Evolutionary conservation across 1,140 invertebrate genomes (phyloP), one percentile per base, ranked within the genome.

Genomic region (Odontomachus brunneus): DNA sequence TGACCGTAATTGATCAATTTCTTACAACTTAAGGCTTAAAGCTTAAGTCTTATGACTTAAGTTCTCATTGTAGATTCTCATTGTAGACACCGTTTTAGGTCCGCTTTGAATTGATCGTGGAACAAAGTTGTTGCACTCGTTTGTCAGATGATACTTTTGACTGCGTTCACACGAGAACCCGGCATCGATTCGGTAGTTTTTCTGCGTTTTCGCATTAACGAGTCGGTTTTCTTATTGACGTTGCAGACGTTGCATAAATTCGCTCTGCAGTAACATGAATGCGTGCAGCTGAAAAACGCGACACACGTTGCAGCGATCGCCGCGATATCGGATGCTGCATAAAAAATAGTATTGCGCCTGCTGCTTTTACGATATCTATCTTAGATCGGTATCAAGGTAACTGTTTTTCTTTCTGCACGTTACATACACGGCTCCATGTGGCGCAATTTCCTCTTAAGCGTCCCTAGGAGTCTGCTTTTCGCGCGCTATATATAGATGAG

Each of bases 331-430:
- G 22, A 55, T 44, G 24, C 67, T 76, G 74, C 62, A 78, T 55
- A 44, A 78, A 78, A 57, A 67, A 67, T 67, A 53, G 0, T 26
- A 67, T 78, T 44, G 63, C 63, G 2, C 17, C 48, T 71, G 51
- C 24, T 19, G 24, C 38, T 80, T 78, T 57, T 80, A 80, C 7
- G 38, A n/a, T 22, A 71, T 80, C 51, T 69, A 55, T 76, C 67
- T 67, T 29, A 69, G 19, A 44, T 44, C 17, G 24, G 24, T 80
- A 80, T 48, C 75, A 80, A 80, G 51, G 51, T 71, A 57, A 71
- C 24, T n/a, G 51, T 15, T 67, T 29, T 48, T 69, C n/a, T n/a
- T 76, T 76, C 48, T 66, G 48, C 38, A 76, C 19, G 60, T 76
- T 29, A 67, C 22, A 38, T 4, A 11, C 24, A 24, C 14, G 5